Evolutionary conservation across 2,888 invertebrate genomes (phyloP).

Genomic region (Ennomos erosarius): DNA sequence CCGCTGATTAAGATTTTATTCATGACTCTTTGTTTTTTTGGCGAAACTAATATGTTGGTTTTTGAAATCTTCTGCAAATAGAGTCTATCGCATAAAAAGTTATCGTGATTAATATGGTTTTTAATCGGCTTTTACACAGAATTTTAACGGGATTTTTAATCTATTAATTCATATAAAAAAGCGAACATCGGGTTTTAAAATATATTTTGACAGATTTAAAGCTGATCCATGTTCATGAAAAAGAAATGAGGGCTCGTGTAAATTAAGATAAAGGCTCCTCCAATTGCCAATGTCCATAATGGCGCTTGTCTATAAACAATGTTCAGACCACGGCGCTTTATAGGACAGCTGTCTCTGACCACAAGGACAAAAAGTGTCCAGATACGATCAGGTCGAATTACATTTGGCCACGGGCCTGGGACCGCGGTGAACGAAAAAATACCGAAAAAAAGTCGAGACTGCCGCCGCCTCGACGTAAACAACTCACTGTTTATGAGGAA

Average conservation of each 20-base stretch:
- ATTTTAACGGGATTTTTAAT: neutral
- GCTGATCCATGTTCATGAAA: slow-evolving; percentile 3
- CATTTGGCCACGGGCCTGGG: slow-evolving; percentile 71
- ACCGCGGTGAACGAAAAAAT: slow-evolving; percentile 64
- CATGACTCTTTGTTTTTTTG: slow-evolving; percentile 66
- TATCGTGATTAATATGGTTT: slow-evolving; percentile 33
- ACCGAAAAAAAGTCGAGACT: slow-evolving; percentile 57
- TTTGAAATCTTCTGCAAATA: slow-evolving; percentile 25
- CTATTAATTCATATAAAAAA: neutral
- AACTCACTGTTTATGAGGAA: slow-evolving; percentile 68
- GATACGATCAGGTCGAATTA: slow-evolving; percentile 84
- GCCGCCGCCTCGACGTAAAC: slow-evolving; percentile 68
- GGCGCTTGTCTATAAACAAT: slow-evolving; percentile 70
- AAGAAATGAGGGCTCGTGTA: slow-evolving; percentile 11
- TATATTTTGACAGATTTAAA: slow-evolving; percentile 1
- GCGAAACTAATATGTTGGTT: slow-evolving; percentile 37
- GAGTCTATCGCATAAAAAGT: slow-evolving; percentile 16
- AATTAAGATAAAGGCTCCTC: slow-evolving; percentile 31
- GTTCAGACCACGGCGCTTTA: slow-evolving; percentile 65
- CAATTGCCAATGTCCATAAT: slow-evolving; percentile 40
- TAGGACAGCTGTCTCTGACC: slow-evolving; percentile 81
- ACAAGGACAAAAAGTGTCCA: slow-evolving; percentile 77
- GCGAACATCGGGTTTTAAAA: neutral
- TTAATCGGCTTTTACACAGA: slow-evolving; percentile 9
- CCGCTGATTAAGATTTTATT: slow-evolving; percentile 85